phyloP scores from a whole-genome alignment of 2,888 invertebrate species.

The Lasius platythorax region DNA sequence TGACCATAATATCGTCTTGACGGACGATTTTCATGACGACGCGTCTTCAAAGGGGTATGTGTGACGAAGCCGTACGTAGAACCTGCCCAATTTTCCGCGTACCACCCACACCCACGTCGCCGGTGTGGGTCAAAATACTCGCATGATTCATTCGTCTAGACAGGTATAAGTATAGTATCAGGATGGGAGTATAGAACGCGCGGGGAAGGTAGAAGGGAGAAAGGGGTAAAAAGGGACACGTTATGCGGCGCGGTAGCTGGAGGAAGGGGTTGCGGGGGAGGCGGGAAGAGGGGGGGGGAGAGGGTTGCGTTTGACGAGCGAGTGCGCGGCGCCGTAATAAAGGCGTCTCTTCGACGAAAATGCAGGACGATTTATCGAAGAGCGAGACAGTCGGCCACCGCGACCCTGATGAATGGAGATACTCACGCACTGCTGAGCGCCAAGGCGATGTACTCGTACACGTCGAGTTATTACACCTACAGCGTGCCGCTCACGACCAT shows the following conservation, averaged over 20 bases:
- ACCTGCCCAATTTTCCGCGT: conserved; percentile 75
- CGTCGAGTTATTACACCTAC: conserved; percentile 73
- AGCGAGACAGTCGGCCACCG: conserved; percentile 54
- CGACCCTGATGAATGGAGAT: conserved; percentile 71
- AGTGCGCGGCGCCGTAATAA: conserved; percentile 71
- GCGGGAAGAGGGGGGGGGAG: not conserved
- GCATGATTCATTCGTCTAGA: conserved; percentile 78
- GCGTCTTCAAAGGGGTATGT: conserved; percentile 44
- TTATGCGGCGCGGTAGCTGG: not conserved
- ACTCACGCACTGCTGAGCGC: conserved; percentile 74
- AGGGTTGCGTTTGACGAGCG: conserved; percentile 36
- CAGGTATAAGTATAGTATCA: conserved; percentile 76
- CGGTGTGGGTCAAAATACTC: conserved; percentile 71
- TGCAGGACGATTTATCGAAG: conserved; percentile 76
- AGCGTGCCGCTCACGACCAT: conserved; percentile 65
- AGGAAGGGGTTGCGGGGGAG: not conserved
- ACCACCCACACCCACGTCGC: conserved; percentile 68
- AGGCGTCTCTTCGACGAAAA: conserved; percentile 70
- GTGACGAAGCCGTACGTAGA: conserved; percentile 66
- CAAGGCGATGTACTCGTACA: conserved; percentile 66
- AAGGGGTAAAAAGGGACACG: conserved; percentile 54
- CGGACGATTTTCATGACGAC: conserved; percentile 42
- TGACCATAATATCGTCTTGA: too few species aligned
- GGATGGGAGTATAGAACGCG: conserved; percentile 20
- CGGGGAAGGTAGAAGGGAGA: conserved; percentile 29